These are phyloP conservation scores for Gavialis gangeticus DNA, from an alignment of 2,113 vertebrate species.

Conservation along the genomic window DNA sequence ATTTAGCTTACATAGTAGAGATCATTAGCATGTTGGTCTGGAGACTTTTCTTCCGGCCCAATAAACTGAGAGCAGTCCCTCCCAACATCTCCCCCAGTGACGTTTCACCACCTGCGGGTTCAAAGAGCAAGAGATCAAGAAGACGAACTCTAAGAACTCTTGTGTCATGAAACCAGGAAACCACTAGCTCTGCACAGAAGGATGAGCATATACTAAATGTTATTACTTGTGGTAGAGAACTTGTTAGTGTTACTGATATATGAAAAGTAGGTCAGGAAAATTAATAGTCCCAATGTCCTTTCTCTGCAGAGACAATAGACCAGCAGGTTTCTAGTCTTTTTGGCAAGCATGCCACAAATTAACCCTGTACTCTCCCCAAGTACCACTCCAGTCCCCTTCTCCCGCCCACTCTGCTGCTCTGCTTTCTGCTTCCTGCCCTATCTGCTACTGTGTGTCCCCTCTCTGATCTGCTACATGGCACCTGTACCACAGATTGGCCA, in stretches of 20 bases:
- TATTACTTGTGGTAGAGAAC: not conserved
- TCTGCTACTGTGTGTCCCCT: no score
- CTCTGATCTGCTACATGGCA: no score
- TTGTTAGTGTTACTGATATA: not conserved
- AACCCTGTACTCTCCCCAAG: no score
- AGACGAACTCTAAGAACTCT: not conserved
- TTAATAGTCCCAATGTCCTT: not conserved
- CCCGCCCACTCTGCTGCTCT: no score
- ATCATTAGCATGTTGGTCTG: not conserved
- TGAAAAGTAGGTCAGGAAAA: not conserved
- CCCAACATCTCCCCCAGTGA: not conserved
- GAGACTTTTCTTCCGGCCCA: not conserved
- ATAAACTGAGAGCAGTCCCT: not conserved
- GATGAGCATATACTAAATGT: fast-evolving
- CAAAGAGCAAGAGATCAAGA: not conserved
- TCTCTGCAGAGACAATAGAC: not conserved
- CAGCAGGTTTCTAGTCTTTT: no score
- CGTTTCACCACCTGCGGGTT: not conserved
- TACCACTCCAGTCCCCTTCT: no score
- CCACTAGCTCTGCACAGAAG: not conserved
- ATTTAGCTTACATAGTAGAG: not conserved
- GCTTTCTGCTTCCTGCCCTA: no score
- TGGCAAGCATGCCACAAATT: no score
- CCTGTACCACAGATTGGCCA: no score
- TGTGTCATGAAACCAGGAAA: not conserved